These are phyloP conservation scores for Araneus ventricosus DNA, from an alignment of 1,140 invertebrate genomes.

Conservation along the genomic window DNA sequence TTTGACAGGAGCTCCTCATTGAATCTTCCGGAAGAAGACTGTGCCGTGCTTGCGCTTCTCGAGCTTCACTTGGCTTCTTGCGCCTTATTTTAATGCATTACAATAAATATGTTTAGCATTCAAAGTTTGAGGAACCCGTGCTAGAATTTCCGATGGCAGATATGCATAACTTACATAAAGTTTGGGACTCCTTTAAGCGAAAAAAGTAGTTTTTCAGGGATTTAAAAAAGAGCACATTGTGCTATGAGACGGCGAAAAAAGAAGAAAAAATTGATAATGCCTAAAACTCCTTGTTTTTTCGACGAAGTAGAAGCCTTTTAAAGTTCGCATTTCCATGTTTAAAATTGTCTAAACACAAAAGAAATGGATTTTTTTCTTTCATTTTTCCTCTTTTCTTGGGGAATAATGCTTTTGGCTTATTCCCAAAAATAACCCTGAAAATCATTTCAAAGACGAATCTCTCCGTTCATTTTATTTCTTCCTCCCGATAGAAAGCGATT, in stretches of 20 bases:
- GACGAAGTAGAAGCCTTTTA: background rate
- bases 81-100: constrained; percentile 22
- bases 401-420: constrained; percentile 25
- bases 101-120: constrained; percentile 48
- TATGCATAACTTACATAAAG: background rate
- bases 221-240: background rate
- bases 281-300: constrained; percentile 11
- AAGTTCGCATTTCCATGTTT: background rate
- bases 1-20: constrained; percentile 42
- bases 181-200: background rate
- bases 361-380: background rate
- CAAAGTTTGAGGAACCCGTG: background rate
- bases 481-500: background rate
- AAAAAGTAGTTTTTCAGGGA: background rate
- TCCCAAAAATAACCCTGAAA: background rate
- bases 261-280: background rate
- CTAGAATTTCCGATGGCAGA: background rate
- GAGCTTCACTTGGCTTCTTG: background rate
- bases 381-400: background rate
- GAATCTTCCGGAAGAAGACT: constrained; percentile 15
- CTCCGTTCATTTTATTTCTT: background rate
- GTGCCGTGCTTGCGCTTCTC: background rate
- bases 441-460: constrained; percentile 33
- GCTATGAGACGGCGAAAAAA: background rate
- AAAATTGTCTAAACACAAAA: constrained; percentile 22